phyloP scores from a whole-genome alignment of 1,140 invertebrate genomes.

The Penaeus vannamei region DNA sequence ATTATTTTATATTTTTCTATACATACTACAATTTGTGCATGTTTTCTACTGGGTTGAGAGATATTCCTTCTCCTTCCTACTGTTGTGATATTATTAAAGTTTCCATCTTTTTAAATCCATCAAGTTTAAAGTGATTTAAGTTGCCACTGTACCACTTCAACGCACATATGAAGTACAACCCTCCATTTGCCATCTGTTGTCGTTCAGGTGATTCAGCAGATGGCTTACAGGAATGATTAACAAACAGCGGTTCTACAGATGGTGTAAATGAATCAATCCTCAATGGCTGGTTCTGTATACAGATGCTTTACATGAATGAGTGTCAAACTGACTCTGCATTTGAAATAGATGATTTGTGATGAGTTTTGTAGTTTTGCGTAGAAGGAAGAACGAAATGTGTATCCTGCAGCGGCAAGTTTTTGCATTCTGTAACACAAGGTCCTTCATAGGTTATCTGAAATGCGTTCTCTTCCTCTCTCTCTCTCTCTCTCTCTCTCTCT shows the following conservation, averaged over 20 bases:
- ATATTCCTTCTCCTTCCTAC: background rate
- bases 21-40: conserved; percentile 46
- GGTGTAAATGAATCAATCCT: too few relatives aligned
- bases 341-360: too few relatives aligned
- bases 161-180: conserved; percentile 62
- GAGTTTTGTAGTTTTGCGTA: too few relatives aligned
- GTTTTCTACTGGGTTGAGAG: conserved; percentile 57
- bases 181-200: conserved; percentile 35
- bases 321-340: too few relatives aligned
- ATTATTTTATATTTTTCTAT: conserved; percentile 65
- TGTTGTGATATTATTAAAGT: conserved; percentile 44
- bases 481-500: conserved; percentile 14
- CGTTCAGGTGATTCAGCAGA: background rate
- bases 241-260: too few relatives aligned
- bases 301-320: too few relatives aligned
- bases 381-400: too few relatives aligned
- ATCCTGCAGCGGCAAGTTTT: too few relatives aligned
- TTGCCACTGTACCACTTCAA: conserved; percentile 58
- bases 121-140: conserved; percentile 47
- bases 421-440: too few relatives aligned
- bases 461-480: background rate
- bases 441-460: background rate
- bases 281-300: too few relatives aligned
- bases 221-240: background rate
- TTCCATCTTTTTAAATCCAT: conserved; percentile 35